Evolutionary conservation across 2,888 invertebrate species (phyloP).

Genomic region (Euzophera pinguis): DNA sequence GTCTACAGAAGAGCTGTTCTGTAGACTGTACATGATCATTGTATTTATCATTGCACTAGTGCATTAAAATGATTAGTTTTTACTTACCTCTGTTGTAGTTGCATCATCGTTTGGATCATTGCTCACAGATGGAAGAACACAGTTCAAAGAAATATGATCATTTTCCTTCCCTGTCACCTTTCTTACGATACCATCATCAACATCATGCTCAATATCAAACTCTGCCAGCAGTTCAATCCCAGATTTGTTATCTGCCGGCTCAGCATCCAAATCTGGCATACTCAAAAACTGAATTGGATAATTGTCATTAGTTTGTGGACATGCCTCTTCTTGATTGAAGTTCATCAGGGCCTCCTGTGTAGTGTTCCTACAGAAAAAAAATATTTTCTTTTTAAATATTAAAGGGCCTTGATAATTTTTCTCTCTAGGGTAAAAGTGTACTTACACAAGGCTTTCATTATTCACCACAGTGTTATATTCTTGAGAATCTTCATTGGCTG

Average conservation of each 20-base stretch:
- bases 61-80: no score
- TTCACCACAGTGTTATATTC: conserved; percentile 20
- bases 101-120: conserved; percentile 63
- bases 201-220: conserved; percentile 59
- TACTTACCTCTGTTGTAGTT: conserved; percentile 52
- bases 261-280: conserved; percentile 64
- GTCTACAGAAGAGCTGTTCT: no score
- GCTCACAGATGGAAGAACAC: conserved; percentile 66
- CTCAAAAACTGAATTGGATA: conserved; percentile 55
- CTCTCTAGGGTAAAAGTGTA: not conserved
- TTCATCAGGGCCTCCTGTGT: conserved; percentile 46
- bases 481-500: conserved; percentile 24
- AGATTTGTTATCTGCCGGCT: conserved; percentile 38
- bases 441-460: conserved; percentile 21
- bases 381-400: not conserved
- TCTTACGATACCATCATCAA: conserved; percentile 44
- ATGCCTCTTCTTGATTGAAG: conserved; percentile 45
- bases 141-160: conserved; percentile 56
- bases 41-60: no score
- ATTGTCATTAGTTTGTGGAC: conserved; percentile 47
- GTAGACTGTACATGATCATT: no score
- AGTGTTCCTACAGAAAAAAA: conserved; percentile 37
- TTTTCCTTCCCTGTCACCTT: conserved; percentile 39
- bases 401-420: not conserved
- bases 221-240: conserved; percentile 59